Percentiles rank a stretch among this genome's conserved stretches.
These are phyloP conservation scores for Odontamblyopus rebecca DNA, from an alignment of 2,797 vertebrate species.

Conservation along the genomic window DNA sequence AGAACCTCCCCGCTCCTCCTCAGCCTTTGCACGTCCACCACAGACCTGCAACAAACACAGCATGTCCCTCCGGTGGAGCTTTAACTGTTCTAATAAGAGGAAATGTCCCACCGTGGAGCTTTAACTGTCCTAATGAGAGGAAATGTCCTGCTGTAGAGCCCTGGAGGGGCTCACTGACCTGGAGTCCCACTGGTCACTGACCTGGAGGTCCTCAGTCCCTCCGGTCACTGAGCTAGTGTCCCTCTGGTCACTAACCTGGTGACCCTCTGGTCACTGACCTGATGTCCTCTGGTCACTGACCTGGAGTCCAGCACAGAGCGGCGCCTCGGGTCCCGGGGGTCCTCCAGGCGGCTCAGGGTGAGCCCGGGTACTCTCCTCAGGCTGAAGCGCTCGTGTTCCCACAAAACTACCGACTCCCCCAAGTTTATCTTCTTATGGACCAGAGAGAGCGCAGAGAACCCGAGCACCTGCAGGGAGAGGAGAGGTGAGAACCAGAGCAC, in stretches of 20 bases:
- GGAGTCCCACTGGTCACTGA: too few species aligned
- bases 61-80: too few species aligned
- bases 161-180: too few species aligned
- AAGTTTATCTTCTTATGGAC: conserved; percentile 85
- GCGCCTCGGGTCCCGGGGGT: conserved; percentile 71
- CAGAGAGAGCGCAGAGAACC: conserved; percentile 77
- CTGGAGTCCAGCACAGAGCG: conserved; percentile 80
- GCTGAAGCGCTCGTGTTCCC: conserved; percentile 83
- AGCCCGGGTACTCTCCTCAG: conserved; percentile 78
- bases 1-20: conserved; percentile 78
- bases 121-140: too few species aligned
- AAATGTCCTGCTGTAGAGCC: too few species aligned
- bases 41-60: conserved; percentile 56
- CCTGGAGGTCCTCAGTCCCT: too few species aligned
- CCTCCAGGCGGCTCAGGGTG: conserved; percentile 79
- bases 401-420: conserved; percentile 75
- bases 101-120: too few species aligned
- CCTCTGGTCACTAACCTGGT: too few species aligned
- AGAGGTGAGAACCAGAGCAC: conserved; percentile 71
- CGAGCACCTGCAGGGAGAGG: conserved; percentile 67
- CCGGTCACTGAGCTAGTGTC: too few species aligned
- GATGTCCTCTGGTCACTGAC: conserved; percentile 29
- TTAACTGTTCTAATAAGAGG: too few species aligned
- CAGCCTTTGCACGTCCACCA: conserved; percentile 78
- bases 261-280: too few species aligned